These are phyloP conservation scores for Ia io DNA, from an alignment of 2,113 vertebrate species.

Conservation along the genomic window DNA sequence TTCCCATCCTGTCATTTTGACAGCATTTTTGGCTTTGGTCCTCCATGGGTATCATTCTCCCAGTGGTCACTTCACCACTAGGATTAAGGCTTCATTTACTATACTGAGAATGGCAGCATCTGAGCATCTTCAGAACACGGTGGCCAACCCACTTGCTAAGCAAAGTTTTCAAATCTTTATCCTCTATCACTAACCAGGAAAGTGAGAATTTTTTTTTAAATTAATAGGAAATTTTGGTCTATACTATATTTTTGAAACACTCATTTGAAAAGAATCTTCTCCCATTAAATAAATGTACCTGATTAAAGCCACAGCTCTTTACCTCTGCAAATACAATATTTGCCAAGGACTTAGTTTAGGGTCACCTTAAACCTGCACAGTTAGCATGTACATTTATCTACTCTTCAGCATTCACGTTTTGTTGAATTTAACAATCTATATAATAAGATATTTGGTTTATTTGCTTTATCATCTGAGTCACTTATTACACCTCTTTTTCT, in stretches of 20 bases:
- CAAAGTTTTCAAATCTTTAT: neutral
- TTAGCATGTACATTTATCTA: neutral
- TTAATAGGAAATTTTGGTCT: neutral
- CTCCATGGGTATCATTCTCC: neutral
- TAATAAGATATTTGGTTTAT: neutral
- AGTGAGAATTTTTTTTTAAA: neutral
- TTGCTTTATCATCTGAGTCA: neutral
- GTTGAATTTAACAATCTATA: neutral
- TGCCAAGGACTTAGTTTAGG: neutral
- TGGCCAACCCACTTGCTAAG: neutral
- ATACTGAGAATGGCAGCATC: neutral
- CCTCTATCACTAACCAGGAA: neutral
- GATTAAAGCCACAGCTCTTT: neutral
- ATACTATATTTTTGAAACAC: neutral
- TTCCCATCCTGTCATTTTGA: neutral
- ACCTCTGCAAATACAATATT: neutral
- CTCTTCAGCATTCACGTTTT: neutral
- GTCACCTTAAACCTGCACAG: neutral
- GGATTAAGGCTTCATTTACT: neutral
- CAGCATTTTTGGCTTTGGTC: neutral
- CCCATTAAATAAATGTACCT: neutral
- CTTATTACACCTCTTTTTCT: neutral
- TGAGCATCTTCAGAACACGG: neutral
- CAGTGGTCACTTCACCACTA: neutral
- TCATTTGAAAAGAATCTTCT: neutral